These are phyloP conservation scores for Urocynchramus pylzowi DNA, from an alignment of 2,113 vertebrate genomes.

Conservation along the genomic window DNA sequence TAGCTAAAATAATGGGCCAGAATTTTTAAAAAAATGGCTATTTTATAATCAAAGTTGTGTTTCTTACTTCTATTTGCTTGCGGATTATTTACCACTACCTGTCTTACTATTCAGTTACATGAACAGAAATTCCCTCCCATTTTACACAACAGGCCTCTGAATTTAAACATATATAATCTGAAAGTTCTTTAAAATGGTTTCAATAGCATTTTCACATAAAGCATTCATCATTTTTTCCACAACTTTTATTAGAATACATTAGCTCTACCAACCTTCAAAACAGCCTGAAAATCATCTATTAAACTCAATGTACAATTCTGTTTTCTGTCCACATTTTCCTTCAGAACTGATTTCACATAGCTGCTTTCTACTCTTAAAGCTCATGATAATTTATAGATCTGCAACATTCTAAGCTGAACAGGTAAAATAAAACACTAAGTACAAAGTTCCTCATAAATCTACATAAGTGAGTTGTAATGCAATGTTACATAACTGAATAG, in stretches of 20 bases:
- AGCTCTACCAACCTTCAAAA: not conserved
- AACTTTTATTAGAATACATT: not conserved
- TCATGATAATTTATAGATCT: not conserved
- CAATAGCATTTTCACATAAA: not conserved
- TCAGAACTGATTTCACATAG: not conserved
- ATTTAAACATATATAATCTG: not conserved
- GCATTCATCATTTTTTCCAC: not conserved
- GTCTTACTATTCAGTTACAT: not conserved
- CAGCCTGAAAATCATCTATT: not conserved
- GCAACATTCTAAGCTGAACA: not conserved
- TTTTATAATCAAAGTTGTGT: not conserved
- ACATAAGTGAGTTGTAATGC: not conserved
- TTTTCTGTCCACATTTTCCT: not conserved
- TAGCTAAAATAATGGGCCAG: not conserved
- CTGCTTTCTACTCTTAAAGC: not conserved
- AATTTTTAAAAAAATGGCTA: not conserved
- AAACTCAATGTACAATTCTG: not conserved
- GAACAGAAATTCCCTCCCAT: not conserved
- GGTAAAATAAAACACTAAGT: not conserved
- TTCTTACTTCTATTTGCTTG: not conserved
- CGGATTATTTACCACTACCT: not conserved
- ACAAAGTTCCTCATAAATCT: not conserved
- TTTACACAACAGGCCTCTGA: not conserved
- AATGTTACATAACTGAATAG: not conserved
- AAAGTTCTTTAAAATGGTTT: not conserved